phyloP scores from a whole-genome alignment of 1,140 invertebrate species.

The Sminthurides bifidus region DNA sequence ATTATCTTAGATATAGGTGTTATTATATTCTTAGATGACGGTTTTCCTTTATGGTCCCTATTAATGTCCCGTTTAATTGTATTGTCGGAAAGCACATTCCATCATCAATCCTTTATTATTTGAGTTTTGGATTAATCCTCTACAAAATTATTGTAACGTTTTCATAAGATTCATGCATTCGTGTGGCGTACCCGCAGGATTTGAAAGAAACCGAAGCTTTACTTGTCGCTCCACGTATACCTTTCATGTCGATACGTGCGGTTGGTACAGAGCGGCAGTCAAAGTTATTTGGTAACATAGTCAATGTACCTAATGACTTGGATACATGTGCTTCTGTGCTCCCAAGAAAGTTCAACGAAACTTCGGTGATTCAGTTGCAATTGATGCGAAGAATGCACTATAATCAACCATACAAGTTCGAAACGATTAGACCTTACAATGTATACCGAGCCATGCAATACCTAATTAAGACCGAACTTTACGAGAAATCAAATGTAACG shows the following conservation, averaged over 20 bases:
- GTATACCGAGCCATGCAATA: constrained; percentile 11
- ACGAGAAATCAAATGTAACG: constrained; percentile 4
- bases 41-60: not conserved
- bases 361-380: constrained; percentile 17
- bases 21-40: not conserved
- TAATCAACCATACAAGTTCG: constrained; percentile 11
- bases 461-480: constrained; percentile 5
- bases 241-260: constrained; percentile 21
- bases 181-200: not conserved
- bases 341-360: constrained; percentile 19
- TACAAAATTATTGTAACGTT: not conserved
- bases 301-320: constrained; percentile 20
- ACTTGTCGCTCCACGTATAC: constrained; percentile 14
- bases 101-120: too few relatives aligned
- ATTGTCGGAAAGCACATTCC: too few relatives aligned
- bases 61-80: not conserved
- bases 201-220: constrained; percentile 11
- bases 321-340: constrained; percentile 8
- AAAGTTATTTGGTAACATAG: constrained; percentile 15
- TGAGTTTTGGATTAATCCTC: not conserved
- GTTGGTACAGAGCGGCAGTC: constrained; percentile 13
- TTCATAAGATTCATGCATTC: not conserved
- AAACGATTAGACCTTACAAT: constrained; percentile 13
- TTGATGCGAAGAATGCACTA: constrained; percentile 13
- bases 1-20: too few relatives aligned